Conservation (phyloP, 1,140 invertebrate species). For the Drosophila takahashii region DNA sequence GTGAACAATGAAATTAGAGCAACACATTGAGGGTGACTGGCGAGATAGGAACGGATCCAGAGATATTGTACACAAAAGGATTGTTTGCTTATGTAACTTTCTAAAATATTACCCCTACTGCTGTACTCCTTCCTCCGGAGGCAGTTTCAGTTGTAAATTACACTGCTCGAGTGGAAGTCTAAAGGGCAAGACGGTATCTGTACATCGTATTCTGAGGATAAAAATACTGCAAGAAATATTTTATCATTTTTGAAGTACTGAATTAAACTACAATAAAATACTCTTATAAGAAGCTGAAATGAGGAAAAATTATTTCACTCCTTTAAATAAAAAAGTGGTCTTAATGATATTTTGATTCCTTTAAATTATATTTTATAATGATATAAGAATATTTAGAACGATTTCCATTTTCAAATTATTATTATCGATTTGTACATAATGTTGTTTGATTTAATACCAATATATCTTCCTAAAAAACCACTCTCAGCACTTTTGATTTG, state of each 20-base stretch:
- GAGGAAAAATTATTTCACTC: no score
- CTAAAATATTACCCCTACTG: conserved; percentile 45
- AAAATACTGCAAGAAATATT: neutral
- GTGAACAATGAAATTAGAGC: conserved; percentile 83
- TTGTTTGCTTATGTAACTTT: conserved; percentile 76
- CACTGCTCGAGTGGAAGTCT: conserved; percentile 7
- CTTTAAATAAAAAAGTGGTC: no score
- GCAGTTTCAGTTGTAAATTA: conserved; percentile 25
- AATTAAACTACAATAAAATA: no score
- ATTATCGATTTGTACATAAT: neutral
- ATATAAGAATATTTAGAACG: no score
- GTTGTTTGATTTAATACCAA: neutral
- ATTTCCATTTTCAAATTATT: neutral
- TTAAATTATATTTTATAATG: no score
- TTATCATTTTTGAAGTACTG: no score
- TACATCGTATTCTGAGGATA: neutral
- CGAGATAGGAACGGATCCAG: conserved; percentile 23
- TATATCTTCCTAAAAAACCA: neutral
- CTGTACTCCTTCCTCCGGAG: neutral
- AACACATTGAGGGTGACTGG: conserved; percentile 68
- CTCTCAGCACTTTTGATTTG: conserved; percentile 2
- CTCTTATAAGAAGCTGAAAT: no score
- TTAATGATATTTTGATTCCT: no score
- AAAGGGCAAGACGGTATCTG: neutral
- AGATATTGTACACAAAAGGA: conserved; percentile 57